A percentile compares a stretch with the other conserved stretches of the same genome.
These are phyloP conservation scores for Lamprotornis superbus DNA, from an alignment of 2,113 vertebrate genomes.

Conservation along the genomic window DNA sequence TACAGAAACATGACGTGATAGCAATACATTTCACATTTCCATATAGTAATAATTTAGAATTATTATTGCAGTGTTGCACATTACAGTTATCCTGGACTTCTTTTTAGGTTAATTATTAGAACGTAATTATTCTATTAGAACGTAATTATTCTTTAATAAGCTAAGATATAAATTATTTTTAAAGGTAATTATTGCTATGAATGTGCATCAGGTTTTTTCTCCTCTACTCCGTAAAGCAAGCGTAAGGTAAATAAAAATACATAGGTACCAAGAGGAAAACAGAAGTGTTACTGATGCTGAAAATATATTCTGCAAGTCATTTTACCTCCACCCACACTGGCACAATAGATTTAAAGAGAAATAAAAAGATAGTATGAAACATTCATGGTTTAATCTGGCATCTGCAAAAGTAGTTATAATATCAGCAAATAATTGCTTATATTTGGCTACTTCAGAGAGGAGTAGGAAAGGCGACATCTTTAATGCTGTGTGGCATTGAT, in stretches of 20 bases:
- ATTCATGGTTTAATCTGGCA: neutral
- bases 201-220: neutral
- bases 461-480: neutral
- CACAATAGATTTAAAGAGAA: neutral
- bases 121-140: constrained; percentile 1
- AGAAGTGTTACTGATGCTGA: neutral
- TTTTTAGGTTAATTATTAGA: neutral
- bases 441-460: neutral
- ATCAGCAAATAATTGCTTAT: constrained; percentile 12
- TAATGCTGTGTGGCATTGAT: neutral
- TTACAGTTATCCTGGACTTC: neutral
- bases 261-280: neutral
- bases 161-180: constrained; percentile 29
- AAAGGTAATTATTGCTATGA: constrained; percentile 30
- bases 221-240: constrained; percentile 38
- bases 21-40: constrained; percentile 45
- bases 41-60: constrained; percentile 4
- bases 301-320: neutral
- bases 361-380: neutral
- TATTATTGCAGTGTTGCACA: neutral
- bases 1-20: constrained; percentile 41
- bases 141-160: neutral
- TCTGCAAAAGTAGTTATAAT: constrained; percentile 19
- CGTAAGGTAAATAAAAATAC: constrained; percentile 26
- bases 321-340: neutral